These are phyloP conservation scores for Folsomia candida DNA, from an alignment of 2,888 invertebrate species.

Conservation along the genomic window DNA sequence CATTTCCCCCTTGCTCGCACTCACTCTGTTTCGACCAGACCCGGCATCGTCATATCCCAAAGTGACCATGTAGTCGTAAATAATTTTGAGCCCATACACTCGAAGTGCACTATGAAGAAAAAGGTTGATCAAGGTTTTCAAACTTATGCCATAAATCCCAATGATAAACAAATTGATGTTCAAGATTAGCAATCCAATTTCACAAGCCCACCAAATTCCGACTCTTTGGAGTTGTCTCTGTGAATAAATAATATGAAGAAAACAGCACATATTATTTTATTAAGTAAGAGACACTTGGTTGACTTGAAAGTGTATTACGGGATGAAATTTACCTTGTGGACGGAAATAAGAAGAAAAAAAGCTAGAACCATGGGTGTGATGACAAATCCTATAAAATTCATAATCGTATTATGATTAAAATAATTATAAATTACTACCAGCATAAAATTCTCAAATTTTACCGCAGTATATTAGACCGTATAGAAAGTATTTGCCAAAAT, in stretches of 20 bases:
- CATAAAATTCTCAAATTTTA: slow-evolving; percentile 5
- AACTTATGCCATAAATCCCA: slow-evolving; percentile 32
- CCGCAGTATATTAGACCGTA: slow-evolving; percentile 35
- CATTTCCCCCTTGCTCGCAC: slow-evolving; percentile 19
- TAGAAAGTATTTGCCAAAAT: slow-evolving; percentile 21
- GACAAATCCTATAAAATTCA: slow-evolving; percentile 20
- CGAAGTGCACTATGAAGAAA: slow-evolving; percentile 31
- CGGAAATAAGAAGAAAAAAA: slow-evolving; percentile 30
- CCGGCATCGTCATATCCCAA: slow-evolving; percentile 14
- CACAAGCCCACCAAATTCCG: slow-evolving; percentile 40
- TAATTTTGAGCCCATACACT: slow-evolving; percentile 36
- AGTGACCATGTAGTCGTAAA: slow-evolving; percentile 40
- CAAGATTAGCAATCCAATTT: slow-evolving; percentile 30
- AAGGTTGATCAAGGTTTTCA: slow-evolving; percentile 30
- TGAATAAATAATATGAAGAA: neutral
- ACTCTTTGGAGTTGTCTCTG: slow-evolving; percentile 37
- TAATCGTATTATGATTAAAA: neutral
- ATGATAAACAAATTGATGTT: slow-evolving; percentile 30
- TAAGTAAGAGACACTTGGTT: neutral
- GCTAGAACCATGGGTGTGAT: slow-evolving; percentile 27
- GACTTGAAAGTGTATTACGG: no score
- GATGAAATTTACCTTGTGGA: slow-evolving; percentile 28
- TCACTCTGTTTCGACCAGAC: slow-evolving; percentile 26
- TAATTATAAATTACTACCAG: neutral
- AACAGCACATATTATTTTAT: no score